Conservation (phyloP, 2,113 vertebrate species). For the Zapus hudsonius region DNA sequence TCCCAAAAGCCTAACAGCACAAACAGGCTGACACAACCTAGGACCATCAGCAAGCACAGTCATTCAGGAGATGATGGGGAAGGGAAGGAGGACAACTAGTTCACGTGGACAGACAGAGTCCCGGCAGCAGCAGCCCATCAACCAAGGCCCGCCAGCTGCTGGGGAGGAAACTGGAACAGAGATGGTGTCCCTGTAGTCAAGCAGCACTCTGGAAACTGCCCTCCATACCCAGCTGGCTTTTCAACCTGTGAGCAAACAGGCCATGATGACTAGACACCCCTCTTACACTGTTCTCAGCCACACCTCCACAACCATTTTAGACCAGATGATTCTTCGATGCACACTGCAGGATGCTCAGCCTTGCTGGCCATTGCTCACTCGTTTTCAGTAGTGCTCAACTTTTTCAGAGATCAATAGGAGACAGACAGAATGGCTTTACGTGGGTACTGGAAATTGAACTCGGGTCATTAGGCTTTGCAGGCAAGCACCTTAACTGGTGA, state of each 20-base stretch:
- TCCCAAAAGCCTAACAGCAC: background rate
- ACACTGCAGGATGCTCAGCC: background rate
- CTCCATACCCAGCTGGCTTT: background rate
- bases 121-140: too few relatives aligned
- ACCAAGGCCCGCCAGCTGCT: background rate
- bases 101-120: background rate
- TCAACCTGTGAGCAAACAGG: background rate
- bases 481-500: too few relatives aligned
- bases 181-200: background rate
- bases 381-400: background rate
- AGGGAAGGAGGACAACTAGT: background rate
- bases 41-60: background rate
- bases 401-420: too few relatives aligned
- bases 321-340: background rate
- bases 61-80: background rate
- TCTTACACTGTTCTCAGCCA: background rate
- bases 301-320: background rate
- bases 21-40: background rate
- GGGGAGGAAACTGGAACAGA: background rate
- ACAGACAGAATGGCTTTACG: too few relatives aligned
- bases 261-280: background rate
- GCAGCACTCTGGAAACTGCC: background rate
- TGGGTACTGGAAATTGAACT: too few relatives aligned
- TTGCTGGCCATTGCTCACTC: background rate
- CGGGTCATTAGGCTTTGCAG: too few relatives aligned